A percentile compares a stretch with the other conserved stretches of the same genome.
Conservation (phyloP, 2,797 vertebrate genomes). For the Pangasius djambal region DNA sequence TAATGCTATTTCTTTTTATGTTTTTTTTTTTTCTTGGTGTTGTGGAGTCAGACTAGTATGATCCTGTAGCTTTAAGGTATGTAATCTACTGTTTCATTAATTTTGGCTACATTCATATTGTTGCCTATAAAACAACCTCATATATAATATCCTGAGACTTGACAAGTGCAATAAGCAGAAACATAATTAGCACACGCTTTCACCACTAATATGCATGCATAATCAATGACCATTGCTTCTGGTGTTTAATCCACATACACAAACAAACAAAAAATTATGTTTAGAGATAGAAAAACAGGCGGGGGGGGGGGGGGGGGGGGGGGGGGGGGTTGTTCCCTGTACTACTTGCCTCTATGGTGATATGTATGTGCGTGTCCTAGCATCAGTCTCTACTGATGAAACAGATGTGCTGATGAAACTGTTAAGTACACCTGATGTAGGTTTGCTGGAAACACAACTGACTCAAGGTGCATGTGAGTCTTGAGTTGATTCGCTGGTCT, state of each 20-base stretch:
- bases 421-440: conserved; percentile 46
- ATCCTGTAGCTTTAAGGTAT: conserved; percentile 29
- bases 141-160: conserved; percentile 17
- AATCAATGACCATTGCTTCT: conserved; percentile 43
- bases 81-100: conserved; percentile 43
- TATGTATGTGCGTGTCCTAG: conserved; percentile 81
- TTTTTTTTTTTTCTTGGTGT: conserved; percentile 64
- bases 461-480: not conserved
- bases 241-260: conserved; percentile 36
- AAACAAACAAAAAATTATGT: conserved; percentile 56
- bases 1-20: conserved; percentile 39
- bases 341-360: conserved; percentile 57
- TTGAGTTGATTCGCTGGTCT: not conserved
- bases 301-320: not conserved
- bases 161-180: conserved; percentile 35
- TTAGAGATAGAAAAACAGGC: conserved; percentile 17
- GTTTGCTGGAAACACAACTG: not conserved
- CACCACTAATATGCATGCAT: conserved; percentile 35
- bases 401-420: conserved; percentile 76
- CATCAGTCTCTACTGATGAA: conserved; percentile 78
- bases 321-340: not conserved
- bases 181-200: conserved; percentile 35
- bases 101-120: conserved; percentile 68
- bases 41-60: conserved; percentile 2
- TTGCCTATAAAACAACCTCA: conserved; percentile 71